These are phyloP conservation scores for Antigone vipio DNA, from an alignment of 2,113 vertebrate genomes.

Conservation along the genomic window DNA sequence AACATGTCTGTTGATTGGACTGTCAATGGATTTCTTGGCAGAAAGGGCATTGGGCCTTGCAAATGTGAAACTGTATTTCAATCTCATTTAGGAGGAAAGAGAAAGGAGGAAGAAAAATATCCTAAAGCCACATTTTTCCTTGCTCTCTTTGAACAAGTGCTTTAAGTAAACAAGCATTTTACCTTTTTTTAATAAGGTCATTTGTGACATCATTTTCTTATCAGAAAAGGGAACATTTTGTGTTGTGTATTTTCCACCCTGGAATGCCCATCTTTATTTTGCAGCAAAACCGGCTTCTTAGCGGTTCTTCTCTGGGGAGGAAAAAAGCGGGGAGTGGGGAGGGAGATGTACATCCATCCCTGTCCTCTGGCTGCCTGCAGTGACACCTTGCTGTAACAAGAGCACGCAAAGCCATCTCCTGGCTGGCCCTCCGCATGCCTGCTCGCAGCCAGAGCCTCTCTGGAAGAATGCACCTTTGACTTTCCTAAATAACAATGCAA, in stretches of 20 bases:
- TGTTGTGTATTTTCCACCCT: constrained; percentile 35
- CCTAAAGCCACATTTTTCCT: constrained; percentile 50
- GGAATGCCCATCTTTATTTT: background rate
- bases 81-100: constrained; percentile 67
- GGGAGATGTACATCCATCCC: background rate
- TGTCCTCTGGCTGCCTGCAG: constrained; percentile 7
- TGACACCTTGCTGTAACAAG: constrained; percentile 41
- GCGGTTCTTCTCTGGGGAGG: background rate
- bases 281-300: background rate
- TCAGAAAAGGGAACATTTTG: constrained; percentile 36
- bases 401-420: background rate
- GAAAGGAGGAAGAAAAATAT: constrained; percentile 46
- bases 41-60: constrained; percentile 71
- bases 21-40: constrained; percentile 72
- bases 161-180: constrained; percentile 68
- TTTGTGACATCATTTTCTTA: constrained; percentile 65
- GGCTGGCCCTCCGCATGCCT: background rate
- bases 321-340: background rate
- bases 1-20: constrained; percentile 70
- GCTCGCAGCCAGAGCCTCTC: constrained; percentile 27
- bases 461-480: constrained; percentile 66
- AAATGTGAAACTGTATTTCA: constrained; percentile 70
- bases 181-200: constrained; percentile 75
- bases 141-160: constrained; percentile 56
- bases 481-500: constrained; percentile 71